These are phyloP conservation scores for Epinephelus fuscoguttatus DNA, from an alignment of 2,113 vertebrate species.

Conservation along the genomic window DNA sequence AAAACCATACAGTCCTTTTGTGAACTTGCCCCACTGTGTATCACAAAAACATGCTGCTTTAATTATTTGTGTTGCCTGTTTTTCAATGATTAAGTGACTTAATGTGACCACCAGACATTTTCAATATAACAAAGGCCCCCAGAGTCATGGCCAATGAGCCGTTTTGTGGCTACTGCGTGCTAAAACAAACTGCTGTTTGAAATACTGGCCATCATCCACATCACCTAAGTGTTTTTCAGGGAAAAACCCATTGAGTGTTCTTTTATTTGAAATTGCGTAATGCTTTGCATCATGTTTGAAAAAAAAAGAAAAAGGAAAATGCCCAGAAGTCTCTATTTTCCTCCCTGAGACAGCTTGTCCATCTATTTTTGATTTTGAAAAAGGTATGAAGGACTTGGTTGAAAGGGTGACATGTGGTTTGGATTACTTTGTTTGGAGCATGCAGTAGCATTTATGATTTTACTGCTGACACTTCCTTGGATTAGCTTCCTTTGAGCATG, in stretches of 20 bases:
- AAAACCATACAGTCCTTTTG: too few species aligned
- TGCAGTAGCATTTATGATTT: constrained; percentile 25
- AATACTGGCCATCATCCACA: constrained; percentile 29
- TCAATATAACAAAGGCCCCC: constrained; percentile 38
- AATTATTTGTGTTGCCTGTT: constrained; percentile 31
- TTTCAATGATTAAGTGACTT: constrained; percentile 32
- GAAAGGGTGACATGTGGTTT: neutral
- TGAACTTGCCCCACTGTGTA: neutral
- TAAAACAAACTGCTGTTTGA: constrained; percentile 33
- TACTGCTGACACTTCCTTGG: constrained; percentile 42
- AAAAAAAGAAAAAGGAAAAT: too few species aligned
- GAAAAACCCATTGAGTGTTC: neutral
- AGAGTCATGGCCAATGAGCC: constrained; percentile 32
- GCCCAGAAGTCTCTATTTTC: neutral
- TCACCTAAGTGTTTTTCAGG: constrained; percentile 38
- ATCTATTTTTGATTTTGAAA: neutral
- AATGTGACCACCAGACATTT: constrained; percentile 44
- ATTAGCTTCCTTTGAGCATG: constrained; percentile 1
- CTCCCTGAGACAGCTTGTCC: neutral
- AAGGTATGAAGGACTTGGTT: neutral
- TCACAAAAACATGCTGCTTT: constrained; percentile 38
- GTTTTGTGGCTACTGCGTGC: constrained; percentile 48
- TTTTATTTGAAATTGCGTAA: neutral
- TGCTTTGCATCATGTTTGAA: constrained; percentile 12
- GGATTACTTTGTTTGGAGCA: constrained; percentile 30